Conservation (phyloP, 2,113 vertebrate species). For the Dendrocopos noguchii region DNA sequence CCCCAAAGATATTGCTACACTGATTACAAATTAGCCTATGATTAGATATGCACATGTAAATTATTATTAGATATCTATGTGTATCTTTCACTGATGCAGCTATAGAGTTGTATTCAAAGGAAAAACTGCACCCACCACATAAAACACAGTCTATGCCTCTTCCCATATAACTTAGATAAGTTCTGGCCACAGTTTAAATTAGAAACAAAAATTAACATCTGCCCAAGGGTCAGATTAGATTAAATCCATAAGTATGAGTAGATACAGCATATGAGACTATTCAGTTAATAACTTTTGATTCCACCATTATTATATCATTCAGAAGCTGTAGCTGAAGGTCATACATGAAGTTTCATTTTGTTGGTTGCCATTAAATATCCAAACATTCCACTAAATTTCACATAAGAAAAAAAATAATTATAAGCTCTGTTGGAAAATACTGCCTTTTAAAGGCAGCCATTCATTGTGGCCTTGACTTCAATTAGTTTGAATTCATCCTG, state of each 20-base stretch:
- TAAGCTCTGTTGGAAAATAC: neutral
- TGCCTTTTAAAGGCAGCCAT: neutral
- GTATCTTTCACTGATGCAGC: neutral
- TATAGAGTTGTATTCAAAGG: neutral
- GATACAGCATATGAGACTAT: neutral
- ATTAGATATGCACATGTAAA: neutral
- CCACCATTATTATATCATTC: neutral
- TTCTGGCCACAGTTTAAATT: neutral
- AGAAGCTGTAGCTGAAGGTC: neutral
- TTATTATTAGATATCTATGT: neutral
- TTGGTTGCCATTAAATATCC: neutral
- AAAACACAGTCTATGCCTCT: neutral
- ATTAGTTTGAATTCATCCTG: neutral
- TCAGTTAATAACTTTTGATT: neutral
- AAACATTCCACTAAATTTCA: neutral
- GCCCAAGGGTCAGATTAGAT: neutral
- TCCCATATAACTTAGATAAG: neutral
- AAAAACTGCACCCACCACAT: neutral
- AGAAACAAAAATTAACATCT: slow-evolving; percentile 7
- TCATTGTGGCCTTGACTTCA: neutral
- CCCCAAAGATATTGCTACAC: neutral
- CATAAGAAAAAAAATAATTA: neutral
- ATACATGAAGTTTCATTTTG: neutral
- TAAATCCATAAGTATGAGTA: neutral
- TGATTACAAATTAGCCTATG: neutral